phyloP scores from a whole-genome alignment of 2,797 vertebrate species.

The Tapera naevia region DNA sequence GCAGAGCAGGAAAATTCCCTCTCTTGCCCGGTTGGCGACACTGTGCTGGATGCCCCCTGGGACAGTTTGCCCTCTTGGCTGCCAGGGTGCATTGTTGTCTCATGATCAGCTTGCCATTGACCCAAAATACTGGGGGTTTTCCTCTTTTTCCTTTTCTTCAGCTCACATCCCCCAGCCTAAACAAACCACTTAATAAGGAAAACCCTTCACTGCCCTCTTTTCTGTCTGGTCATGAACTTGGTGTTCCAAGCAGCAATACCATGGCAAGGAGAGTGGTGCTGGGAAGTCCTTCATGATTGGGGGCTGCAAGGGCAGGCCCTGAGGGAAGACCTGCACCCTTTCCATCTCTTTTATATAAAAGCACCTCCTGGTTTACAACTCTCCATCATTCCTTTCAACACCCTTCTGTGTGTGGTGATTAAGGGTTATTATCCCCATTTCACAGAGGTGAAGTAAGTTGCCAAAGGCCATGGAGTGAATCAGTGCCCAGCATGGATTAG shows the following conservation, averaged over 20 bases:
- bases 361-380: not conserved
- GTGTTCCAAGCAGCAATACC: not conserved
- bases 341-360: not conserved
- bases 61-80: no score
- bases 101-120: no score
- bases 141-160: not conserved
- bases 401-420: not conserved
- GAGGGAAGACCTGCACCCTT: not conserved
- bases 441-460: conserved; percentile 44
- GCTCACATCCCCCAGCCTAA: not conserved
- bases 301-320: not conserved
- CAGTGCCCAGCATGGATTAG: conserved; percentile 14
- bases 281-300: not conserved
- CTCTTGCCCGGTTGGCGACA: no score
- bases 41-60: no score
- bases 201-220: not conserved
- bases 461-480: conserved; percentile 42
- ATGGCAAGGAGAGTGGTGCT: not conserved
- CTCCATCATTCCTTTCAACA: not conserved
- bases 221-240: not conserved
- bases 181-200: not conserved
- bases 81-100: no score
- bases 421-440: conserved; percentile 48
- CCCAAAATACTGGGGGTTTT: not conserved
- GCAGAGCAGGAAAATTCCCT: no score